Base-by-base conservation (phyloP, 2,888 invertebrate species). In the Melolontha melolontha region DNA sequence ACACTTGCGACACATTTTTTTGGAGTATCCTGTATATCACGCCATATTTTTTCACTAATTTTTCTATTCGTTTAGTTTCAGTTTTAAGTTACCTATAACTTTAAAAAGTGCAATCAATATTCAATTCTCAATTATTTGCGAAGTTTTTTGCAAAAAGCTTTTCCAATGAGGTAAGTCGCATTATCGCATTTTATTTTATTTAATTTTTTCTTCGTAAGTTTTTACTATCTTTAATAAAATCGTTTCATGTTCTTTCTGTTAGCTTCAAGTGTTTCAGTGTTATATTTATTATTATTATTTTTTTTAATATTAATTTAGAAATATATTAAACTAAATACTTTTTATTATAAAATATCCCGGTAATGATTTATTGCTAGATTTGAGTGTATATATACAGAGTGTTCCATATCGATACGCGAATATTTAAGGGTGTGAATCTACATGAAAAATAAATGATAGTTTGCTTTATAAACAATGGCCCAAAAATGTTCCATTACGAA, bases 1-100 rank as follows among this genome's bases (percentile, higher is more conserved):
- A 42, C 62, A 34, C 22, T 49, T 49, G 49, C 8, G 16, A 49
- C 49, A 49, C 16, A 14, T 51, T 52, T 52, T 51, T 14, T 57
- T 66, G 44, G 39, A n/a, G 50, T 49, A 47, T 57, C 39, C 16
- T 17, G 22, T 10, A 59, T 29, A 55, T 49, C 17, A 47, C 12
- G 17, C 39, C 29, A 34, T 44, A 14, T 77, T 79, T 77, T 75
- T 76, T 77, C 78, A 81, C 81, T 82, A 82, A 82, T 81, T 80
- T 77, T 50, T 34, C 59, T 47, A 50, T 66, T 72, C 75, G 51
- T 78, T 80, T 81, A 79, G 77, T 83, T 83, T 82, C 83, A 83
- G 83, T 83, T 81, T 83, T 83, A 83, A 83, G 83, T 83, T 83
- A 83, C 83, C 82, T 83, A 80, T 83, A 83, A 80, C 47, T 34